Base-by-base conservation (phyloP, 2,797 vertebrate species). In the Diplodus sargus region DNA sequence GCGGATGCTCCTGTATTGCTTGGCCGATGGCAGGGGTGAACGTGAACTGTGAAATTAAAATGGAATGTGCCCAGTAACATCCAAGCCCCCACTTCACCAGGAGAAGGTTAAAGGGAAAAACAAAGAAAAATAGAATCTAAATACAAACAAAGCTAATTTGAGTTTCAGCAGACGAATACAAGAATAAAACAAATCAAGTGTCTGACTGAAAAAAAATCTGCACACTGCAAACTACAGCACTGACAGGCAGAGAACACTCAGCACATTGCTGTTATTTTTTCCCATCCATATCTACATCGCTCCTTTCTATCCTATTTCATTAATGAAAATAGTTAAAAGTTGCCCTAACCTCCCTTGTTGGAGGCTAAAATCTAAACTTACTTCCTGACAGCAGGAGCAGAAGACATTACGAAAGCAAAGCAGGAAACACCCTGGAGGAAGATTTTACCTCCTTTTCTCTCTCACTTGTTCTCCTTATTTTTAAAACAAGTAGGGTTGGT, bases 331-430 rank as follows among this genome's bases (percentile, higher is more conserved):
- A 64, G 15, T 45, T 4, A 48, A 47, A 52, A 59, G 39, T 60
- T 65, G 56, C 48, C 73, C 22, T 62, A 58, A 42, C 65, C 59
- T 71, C 66, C 28, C 34, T 51, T 18, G 57, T 73, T 69, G 43
- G 69, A 82, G 62, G 73, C 78, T 80, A 80, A 76, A 87, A 75
- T 76, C 30, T 43, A 77, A 80, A 65, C 54, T 69, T 49, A 45
- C 43, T 79, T 84, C 64, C 76, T 83, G 72, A 75, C 77, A 82
- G 83, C 79, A 64, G 84, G 61, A 86, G 83, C 67, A 66, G 75
- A 48, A 88, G 65, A 76, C 73, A 84, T 92, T 87, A 86, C 74
- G 65, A 86, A 90, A 90, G 69, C 76, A 82, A 84, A 84, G 68
- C 78, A 81, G 76, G 74, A 87, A 89, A 90, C 74, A 78, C 74